Evolutionary conservation across 2,113 vertebrate genomes (phyloP).

Genomic region (Syrrhaptes paradoxus): DNA sequence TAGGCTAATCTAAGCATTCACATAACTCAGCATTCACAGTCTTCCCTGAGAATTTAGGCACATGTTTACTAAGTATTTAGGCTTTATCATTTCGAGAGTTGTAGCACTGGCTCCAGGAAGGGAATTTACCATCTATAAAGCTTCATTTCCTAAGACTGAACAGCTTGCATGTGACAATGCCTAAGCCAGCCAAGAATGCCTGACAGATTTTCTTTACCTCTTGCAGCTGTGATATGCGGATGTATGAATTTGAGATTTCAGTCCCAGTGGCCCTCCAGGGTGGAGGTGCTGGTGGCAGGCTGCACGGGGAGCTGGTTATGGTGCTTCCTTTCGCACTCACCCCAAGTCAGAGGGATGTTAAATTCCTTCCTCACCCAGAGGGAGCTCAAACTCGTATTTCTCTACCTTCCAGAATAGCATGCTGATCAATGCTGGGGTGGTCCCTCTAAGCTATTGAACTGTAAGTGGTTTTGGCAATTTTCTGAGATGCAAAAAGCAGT

Average conservation of each 20-base stretch:
- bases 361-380: not conserved
- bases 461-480: not conserved
- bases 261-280: not conserved
- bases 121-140: not conserved
- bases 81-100: not conserved
- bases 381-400: not conserved
- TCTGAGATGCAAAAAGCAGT: not conserved
- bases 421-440: not conserved
- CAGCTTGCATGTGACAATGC: not conserved
- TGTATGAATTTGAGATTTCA: not conserved
- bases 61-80: not conserved
- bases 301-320: not conserved
- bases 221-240: not conserved
- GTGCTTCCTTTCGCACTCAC: rapidly evolving
- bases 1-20: not conserved
- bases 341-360: not conserved
- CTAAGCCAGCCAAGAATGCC: not conserved
- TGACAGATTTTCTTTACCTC: not conserved
- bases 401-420: not conserved
- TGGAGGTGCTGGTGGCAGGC: not conserved
- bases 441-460: not conserved
- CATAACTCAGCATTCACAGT: not conserved
- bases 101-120: not conserved
- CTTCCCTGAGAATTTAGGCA: not conserved
- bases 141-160: not conserved